Percentiles rank a stretch among this genome's conserved stretches.
Conservation (phyloP, 1,140 invertebrate genomes). For the Dinoponera quadriceps region DNA sequence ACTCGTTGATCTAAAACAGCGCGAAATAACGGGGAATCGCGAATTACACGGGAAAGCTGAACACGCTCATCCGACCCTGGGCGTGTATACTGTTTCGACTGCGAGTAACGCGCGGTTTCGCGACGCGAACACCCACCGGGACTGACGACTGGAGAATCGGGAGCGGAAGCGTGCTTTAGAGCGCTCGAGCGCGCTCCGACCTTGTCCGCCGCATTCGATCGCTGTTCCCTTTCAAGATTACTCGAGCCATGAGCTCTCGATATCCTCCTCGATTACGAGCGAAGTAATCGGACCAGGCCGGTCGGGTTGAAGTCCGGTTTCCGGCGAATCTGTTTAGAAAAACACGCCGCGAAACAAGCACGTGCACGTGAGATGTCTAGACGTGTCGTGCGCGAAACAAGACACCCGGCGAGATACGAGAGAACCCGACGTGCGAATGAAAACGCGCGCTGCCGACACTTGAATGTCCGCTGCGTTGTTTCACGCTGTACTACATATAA, state of each 20-base stretch:
- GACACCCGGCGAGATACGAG: conserved; percentile 32
- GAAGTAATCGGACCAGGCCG: neutral
- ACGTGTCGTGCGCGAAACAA: conserved; percentile 32
- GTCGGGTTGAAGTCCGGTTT: conserved; percentile 11
- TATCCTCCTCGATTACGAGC: neutral
- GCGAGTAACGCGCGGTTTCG: conserved; percentile 16
- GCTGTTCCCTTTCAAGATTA: conserved; percentile 26
- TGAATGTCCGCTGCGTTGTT: too few relatives aligned
- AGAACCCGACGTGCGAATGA: conserved; percentile 37
- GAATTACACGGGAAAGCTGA: too few relatives aligned
- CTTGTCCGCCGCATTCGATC: conserved; percentile 66
- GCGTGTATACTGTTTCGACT: too few relatives aligned
- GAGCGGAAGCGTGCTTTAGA: conserved; percentile 74
- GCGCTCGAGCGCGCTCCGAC: conserved; percentile 57
- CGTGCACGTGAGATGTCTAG: conserved; percentile 30
- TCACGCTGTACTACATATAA: too few relatives aligned
- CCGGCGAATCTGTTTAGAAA: conserved; percentile 36
- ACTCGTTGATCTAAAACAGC: too few relatives aligned
- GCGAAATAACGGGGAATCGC: too few relatives aligned
- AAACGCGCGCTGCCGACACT: conserved; percentile 35
- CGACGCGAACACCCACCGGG: conserved; percentile 57
- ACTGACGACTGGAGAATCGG: conserved; percentile 67
- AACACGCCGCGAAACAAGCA: conserved; percentile 14
- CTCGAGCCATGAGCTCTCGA: conserved; percentile 6
- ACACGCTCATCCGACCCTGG: too few relatives aligned